Conservation (phyloP, 2,797 vertebrate genomes). For the Lepus townsendii region DNA sequence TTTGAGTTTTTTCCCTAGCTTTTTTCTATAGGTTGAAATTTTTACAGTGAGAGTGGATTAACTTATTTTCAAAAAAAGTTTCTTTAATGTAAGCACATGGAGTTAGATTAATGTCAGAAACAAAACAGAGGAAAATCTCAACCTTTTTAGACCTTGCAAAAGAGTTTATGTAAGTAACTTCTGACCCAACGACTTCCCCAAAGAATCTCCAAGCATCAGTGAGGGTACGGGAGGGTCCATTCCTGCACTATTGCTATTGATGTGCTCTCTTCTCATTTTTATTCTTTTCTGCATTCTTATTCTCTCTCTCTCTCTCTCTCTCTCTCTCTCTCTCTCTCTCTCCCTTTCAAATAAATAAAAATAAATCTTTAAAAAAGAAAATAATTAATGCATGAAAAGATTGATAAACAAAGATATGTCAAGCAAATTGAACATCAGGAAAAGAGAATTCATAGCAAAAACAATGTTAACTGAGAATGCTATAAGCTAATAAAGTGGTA, state of each 20-base stretch:
- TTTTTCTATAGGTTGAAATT: constrained; percentile 49
- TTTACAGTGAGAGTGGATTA: background rate
- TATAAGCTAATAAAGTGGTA: background rate
- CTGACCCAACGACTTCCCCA: background rate
- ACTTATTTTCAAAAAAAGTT: background rate
- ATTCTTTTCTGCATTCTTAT: background rate
- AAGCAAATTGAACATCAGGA: constrained; percentile 23
- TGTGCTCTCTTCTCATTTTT: background rate
- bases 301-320: no score
- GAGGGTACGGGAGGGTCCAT: background rate
- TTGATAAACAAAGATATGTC: background rate
- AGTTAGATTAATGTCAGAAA: constrained; percentile 18
- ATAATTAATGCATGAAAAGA: background rate
- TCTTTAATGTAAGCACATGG: background rate
- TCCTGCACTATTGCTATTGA: background rate
- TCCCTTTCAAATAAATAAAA: no score
- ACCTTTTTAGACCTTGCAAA: background rate
- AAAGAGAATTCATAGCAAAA: constrained; percentile 34
- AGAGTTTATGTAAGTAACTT: background rate
- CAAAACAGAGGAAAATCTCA: constrained; percentile 5
- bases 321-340: no score
- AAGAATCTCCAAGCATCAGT: background rate
- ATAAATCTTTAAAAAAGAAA: no score
- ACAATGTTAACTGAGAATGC: background rate
- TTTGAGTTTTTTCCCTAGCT: constrained; percentile 14